Conservation (phyloP, 2,113 vertebrate genomes). For the Lota lota region DNA sequence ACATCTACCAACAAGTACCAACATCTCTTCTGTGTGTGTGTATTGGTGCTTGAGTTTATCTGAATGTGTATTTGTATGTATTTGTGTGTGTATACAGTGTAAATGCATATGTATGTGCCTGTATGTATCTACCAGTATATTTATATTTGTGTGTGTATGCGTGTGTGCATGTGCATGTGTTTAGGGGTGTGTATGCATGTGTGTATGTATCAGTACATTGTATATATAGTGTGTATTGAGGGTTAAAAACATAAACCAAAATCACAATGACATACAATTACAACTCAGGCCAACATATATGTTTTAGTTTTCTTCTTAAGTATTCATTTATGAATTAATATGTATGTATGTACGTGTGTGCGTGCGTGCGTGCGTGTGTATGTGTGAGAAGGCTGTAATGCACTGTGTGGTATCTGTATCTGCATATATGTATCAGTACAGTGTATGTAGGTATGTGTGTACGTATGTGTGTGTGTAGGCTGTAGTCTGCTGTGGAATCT, state of each 20-base stretch:
- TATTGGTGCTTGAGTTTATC: background rate
- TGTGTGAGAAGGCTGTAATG: background rate
- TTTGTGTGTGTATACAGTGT: background rate
- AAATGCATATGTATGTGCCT: background rate
- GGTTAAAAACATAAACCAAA: no score
- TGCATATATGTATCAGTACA: background rate
- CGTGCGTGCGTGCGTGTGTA: background rate
- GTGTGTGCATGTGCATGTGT: background rate
- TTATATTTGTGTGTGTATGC: background rate
- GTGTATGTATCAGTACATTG: no score
- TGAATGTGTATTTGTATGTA: background rate
- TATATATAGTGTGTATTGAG: background rate
- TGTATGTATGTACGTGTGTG: background rate
- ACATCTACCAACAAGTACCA: background rate
- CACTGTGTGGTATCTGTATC: no score
- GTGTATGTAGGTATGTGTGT: background rate
- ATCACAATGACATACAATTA: no score
- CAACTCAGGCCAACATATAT: no score
- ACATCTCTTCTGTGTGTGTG: background rate
- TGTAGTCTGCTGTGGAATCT: no score
- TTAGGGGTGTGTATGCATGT: background rate
- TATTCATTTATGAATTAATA: background rate
- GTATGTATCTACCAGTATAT: no score
- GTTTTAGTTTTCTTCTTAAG: no score
- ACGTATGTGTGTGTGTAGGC: background rate